These are phyloP conservation scores for Poecilia picta DNA, from an alignment of 2,797 vertebrate genomes.

Conservation along the genomic window DNA sequence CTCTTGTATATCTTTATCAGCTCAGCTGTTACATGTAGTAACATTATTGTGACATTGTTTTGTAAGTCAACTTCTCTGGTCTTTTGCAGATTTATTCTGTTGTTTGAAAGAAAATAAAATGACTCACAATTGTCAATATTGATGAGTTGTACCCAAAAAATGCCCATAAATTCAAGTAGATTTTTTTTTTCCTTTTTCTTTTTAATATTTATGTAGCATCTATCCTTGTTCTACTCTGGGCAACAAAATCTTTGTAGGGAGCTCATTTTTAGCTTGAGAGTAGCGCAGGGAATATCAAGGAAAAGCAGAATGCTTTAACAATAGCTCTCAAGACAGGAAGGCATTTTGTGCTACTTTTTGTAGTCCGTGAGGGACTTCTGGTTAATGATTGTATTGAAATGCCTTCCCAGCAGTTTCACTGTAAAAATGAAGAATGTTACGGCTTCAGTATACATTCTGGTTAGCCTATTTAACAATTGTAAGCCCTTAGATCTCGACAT, in stretches of 20 bases:
- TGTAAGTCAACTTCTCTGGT: neutral
- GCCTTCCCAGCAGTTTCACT: constrained; percentile 35
- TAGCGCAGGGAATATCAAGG: constrained; percentile 32
- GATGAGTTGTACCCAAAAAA: neutral
- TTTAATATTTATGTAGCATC: neutral
- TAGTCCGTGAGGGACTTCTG: constrained; percentile 8
- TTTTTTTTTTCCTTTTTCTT: neutral
- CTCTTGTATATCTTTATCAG: constrained; percentile 25
- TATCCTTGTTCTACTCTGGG: neutral
- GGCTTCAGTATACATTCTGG: constrained; percentile 35
- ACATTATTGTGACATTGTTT: constrained; percentile 21
- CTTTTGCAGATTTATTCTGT: constrained; percentile 4
- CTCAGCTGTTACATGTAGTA: constrained; percentile 7
- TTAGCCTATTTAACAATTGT: constrained; percentile 46
- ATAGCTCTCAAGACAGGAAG: constrained; percentile 36
- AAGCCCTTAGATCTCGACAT: constrained; percentile 47
- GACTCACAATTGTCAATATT: neutral
- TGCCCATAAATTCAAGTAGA: neutral
- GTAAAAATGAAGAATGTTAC: constrained; percentile 44
- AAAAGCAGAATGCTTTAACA: constrained; percentile 41
- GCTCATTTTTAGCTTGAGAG: constrained; percentile 9
- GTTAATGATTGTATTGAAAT: constrained; percentile 46
- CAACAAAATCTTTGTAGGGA: constrained; percentile 8
- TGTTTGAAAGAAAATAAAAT: constrained; percentile 5
- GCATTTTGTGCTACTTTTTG: constrained; percentile 19